These are phyloP conservation scores for Sarcophaga rosellei DNA, from an alignment of 2,888 invertebrate species.

Conservation along the genomic window DNA sequence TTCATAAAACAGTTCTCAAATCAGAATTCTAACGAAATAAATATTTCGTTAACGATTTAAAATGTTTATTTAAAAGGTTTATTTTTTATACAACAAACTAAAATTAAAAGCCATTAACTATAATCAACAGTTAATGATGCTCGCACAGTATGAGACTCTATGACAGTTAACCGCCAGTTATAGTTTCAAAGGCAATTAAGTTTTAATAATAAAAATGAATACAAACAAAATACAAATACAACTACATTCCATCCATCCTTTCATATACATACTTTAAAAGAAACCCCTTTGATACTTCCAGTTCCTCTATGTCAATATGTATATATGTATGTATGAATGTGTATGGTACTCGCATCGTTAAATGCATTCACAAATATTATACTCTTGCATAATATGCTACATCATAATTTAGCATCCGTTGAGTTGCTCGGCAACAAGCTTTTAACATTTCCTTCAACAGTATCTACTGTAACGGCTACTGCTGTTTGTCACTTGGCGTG, in stretches of 20 bases:
- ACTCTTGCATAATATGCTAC: slow-evolving; percentile 52
- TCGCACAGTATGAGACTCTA: slow-evolving; percentile 21
- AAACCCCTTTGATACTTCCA: not conserved
- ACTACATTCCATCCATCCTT: not conserved
- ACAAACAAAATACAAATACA: slow-evolving; percentile 51
- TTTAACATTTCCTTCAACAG: slow-evolving; percentile 47
- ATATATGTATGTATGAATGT: not conserved
- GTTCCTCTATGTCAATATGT: not conserved
- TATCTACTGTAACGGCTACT: not conserved
- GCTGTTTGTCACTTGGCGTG: slow-evolving; percentile 42
- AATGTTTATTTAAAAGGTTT: too few species aligned
- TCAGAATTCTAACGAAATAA: too few species aligned
- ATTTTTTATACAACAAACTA: not conserved
- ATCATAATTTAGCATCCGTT: slow-evolving; percentile 63
- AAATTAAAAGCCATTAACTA: slow-evolving; percentile 33
- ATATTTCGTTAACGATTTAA: too few species aligned
- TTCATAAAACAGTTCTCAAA: too few species aligned
- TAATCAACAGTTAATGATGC: slow-evolving; percentile 39
- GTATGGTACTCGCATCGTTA: not conserved
- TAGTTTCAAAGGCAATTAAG: slow-evolving; percentile 61
- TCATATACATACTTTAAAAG: not conserved
- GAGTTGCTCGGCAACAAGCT: slow-evolving; percentile 31
- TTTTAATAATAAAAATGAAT: slow-evolving; percentile 57
- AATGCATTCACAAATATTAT: slow-evolving; percentile 2
- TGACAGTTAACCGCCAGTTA: slow-evolving; percentile 39